These are phyloP conservation scores for Melipona bicolor DNA, from an alignment of 2,888 invertebrate species.

Conservation along the genomic window DNA sequence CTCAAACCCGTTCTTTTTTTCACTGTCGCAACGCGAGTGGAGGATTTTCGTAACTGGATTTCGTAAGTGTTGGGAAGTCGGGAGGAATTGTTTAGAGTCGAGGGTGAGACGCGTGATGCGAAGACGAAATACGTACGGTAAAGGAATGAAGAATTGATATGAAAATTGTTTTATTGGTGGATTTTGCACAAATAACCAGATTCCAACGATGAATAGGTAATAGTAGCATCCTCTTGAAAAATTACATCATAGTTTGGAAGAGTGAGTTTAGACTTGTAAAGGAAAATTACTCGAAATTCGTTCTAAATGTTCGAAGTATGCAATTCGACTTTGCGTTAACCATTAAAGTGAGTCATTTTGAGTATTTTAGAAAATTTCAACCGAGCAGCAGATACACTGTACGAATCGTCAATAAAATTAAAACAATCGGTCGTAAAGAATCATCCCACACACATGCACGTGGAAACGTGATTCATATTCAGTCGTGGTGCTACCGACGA, in stretches of 20 bases:
- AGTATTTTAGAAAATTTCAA: not conserved
- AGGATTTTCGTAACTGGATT: not conserved
- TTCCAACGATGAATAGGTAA: not conserved
- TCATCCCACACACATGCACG: not conserved
- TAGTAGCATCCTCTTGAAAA: not conserved
- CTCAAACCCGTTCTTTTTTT: slow-evolving; percentile 3
- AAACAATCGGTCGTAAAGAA: not conserved
- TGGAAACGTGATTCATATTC: not conserved
- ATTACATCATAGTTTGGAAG: not conserved
- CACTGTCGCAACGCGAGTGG: not conserved
- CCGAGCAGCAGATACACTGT: not conserved
- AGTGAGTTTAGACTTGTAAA: too few species aligned
- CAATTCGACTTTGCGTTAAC: not conserved
- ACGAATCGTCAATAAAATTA: not conserved
- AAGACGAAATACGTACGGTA: not conserved
- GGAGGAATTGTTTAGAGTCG: not conserved
- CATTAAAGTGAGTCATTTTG: too few species aligned
- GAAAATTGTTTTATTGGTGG: not conserved
- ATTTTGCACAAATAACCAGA: not conserved
- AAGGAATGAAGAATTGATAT: not conserved
- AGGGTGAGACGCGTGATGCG: not conserved
- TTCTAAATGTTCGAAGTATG: not conserved
- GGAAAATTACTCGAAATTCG: not conserved
- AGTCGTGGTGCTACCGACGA: not conserved
- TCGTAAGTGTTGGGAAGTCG: not conserved